Evolutionary conservation across 2,888 invertebrate species (phyloP).

Genomic region (Pecten maximus): DNA sequence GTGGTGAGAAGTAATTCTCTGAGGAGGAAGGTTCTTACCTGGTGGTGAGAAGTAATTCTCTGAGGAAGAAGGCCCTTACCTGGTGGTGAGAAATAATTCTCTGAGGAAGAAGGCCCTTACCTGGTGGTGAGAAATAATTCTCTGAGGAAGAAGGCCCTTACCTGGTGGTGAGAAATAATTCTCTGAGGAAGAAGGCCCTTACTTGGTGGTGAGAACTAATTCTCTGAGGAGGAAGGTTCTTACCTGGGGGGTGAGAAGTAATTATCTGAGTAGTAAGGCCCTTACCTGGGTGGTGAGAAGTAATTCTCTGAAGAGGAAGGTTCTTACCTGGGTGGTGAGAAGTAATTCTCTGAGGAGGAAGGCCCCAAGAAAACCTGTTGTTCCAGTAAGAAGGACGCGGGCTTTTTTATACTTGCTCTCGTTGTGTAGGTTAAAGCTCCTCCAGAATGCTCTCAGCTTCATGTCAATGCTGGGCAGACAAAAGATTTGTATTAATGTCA

Average conservation of each 20-base stretch:
- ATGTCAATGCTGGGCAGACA: slow-evolving; percentile 80
- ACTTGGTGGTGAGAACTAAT: slow-evolving; percentile 70
- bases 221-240: slow-evolving; percentile 81
- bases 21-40: slow-evolving; percentile 54
- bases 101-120: neutral
- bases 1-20: slow-evolving; percentile 79
- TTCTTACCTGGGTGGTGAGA: slow-evolving; percentile 75
- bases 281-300: slow-evolving; percentile 75
- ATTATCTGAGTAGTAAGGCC: slow-evolving; percentile 77
- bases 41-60: slow-evolving; percentile 79
- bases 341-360: slow-evolving; percentile 81
- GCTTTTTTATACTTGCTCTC: slow-evolving; percentile 78
- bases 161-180: neutral
- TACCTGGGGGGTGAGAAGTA: slow-evolving; percentile 78
- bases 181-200: neutral
- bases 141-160: neutral
- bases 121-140: neutral
- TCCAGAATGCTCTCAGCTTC: slow-evolving; percentile 83
- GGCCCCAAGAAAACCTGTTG: slow-evolving; percentile 82
- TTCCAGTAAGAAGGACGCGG: slow-evolving; percentile 82
- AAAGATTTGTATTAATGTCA: neutral
- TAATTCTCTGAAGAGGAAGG: slow-evolving; percentile 79
- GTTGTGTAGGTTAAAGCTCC: slow-evolving; percentile 78
- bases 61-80: slow-evolving; percentile 65
- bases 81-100: neutral